Evolutionary conservation across 2,113 vertebrate genomes (phyloP).

Genomic region (Clinocottus analis): DNA sequence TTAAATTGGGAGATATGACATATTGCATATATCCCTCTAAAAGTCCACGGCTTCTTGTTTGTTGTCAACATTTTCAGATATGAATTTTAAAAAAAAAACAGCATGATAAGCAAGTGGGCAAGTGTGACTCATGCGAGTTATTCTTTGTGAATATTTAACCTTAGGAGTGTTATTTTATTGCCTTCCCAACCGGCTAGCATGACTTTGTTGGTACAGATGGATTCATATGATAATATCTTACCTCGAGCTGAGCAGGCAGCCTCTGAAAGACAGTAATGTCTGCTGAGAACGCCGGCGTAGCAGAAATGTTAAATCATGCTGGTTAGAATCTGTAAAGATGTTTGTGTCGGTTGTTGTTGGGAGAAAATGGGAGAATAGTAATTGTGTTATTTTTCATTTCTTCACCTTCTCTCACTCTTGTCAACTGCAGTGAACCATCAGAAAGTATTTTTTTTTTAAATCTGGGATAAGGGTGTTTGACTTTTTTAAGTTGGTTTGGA

Average conservation of each 20-base stretch:
- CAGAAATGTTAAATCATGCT: background rate
- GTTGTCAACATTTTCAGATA: background rate
- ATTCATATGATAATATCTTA: background rate
- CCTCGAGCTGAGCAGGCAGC: background rate
- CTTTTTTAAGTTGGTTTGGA: background rate
- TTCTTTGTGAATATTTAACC: too few species aligned
- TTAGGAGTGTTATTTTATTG: background rate
- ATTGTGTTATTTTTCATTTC: background rate
- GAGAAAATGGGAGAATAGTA: too few species aligned
- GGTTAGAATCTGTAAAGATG: background rate
- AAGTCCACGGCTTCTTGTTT: background rate
- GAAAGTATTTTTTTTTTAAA: background rate
- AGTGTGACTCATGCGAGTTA: background rate
- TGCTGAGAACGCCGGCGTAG: background rate
- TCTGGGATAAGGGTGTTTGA: background rate
- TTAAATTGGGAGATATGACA: too few species aligned
- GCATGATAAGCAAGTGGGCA: background rate
- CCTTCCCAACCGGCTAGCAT: background rate
- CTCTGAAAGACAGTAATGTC: background rate
- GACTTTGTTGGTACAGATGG: background rate
- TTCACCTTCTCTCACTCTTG: background rate
- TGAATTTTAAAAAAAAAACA: background rate
- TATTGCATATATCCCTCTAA: background rate
- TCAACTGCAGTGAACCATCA: background rate
- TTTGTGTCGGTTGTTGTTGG: background rate